Base-by-base conservation (phyloP, 2,113 vertebrate genomes). In the Tapirus terrestris region DNA sequence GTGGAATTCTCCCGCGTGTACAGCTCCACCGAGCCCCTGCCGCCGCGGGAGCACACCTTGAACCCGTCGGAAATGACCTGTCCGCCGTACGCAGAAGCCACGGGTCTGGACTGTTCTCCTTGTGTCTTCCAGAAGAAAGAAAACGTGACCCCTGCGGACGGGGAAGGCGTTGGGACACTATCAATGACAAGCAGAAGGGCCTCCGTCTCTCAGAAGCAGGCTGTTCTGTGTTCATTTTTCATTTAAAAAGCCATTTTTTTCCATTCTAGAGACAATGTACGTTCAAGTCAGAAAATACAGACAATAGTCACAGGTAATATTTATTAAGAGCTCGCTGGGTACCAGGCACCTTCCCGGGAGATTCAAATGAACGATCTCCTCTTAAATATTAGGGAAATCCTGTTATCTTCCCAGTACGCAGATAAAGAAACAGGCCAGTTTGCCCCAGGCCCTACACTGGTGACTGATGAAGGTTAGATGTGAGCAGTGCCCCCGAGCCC, bases 91-190 rank as follows among this genome's bases (percentile, higher is more conserved):
- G 99, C 98, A 58, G 65, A 99, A 94, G 98, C 98, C 95, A 94
- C 48, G 1, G 97, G 97, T 0, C 93, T 73, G 61, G 98, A 58
- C 2, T 98, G 98, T 6, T 96, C 90, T 63, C 99, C 98, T 3
- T 99, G 98, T 60, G 99, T 99, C 98, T 99, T 99, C 99, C 99
- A 99, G 99, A 99, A 99, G 95, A 99, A 99, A 8, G 99, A 99
- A 95, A 99, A 99, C 0, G 99, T 99, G 75, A 99, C 99, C 36
- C 99, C 99, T 99, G 94, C 12, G n/a, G 25, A 79, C 81, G 89
- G 53, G 25, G 94, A 94, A 48, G 1, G 0, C 76, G 2, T 43
- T 1, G 14, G 16, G 75, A 83, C 36, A 58, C 21, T 68, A 56
- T 21, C 17, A 13, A 58, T 33, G 2, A 43, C 21, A 60, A 29